Conservation (phyloP, 2,888 invertebrate species). For the Athrips mouffetella region DNA sequence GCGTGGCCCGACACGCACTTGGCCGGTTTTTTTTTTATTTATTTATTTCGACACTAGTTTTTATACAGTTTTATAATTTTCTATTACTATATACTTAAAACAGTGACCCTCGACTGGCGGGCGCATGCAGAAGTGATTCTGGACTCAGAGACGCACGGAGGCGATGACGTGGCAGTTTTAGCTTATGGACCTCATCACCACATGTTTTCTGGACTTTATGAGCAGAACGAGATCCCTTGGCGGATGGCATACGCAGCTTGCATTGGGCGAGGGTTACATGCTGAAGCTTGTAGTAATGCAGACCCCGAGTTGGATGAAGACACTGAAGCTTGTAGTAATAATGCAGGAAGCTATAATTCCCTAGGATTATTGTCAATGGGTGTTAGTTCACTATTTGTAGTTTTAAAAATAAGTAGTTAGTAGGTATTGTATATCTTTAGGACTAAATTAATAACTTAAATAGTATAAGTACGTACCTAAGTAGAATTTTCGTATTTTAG, state of each 20-base stretch:
- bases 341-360: neutral
- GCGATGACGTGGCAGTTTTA: conserved; percentile 88
- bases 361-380: no score
- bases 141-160: conserved; percentile 83
- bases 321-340: neutral
- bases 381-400: no score
- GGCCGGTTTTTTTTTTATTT: no score
- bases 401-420: no score
- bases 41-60: no score
- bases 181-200: conserved; percentile 84
- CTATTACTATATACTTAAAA: neutral
- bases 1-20: no score
- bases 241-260: conserved; percentile 85
- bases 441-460: no score
- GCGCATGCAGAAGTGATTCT: conserved; percentile 75
- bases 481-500: no score
- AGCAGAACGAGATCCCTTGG: conserved; percentile 88
- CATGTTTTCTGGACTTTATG: conserved; percentile 85
- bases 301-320: neutral
- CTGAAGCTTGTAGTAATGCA: conserved; percentile 7
- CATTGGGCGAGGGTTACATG: conserved; percentile 74
- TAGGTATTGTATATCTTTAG: no score
- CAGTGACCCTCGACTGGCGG: conserved; percentile 31
- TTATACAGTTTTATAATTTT: no score
- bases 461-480: no score